Percentiles rank a stretch among this genome's conserved stretches.
These are phyloP conservation scores for Trichopria drosophilae DNA, from an alignment of 2,888 invertebrate genomes.

Conservation along the genomic window DNA sequence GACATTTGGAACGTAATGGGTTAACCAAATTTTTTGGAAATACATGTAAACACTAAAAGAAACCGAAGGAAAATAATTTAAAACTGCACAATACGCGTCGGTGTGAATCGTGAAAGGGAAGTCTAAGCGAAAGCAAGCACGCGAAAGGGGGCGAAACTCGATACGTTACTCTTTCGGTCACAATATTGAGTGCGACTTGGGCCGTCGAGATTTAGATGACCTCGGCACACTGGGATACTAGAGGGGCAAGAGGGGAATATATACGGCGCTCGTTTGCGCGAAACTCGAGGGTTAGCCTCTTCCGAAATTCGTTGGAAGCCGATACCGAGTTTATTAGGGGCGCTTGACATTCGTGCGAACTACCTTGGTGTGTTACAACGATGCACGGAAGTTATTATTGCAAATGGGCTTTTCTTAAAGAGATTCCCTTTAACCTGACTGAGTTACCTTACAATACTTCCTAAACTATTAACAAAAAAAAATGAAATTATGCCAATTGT, in stretches of 20 bases:
- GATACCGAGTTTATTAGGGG: slow-evolving; percentile 46
- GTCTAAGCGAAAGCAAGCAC: slow-evolving; percentile 29
- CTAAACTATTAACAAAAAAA: too few relatives aligned
- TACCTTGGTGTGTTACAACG: too few relatives aligned
- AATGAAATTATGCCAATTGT: too few relatives aligned
- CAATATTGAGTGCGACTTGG: slow-evolving; percentile 55
- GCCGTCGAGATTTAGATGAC: slow-evolving; percentile 51
- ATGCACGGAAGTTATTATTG: too few relatives aligned
- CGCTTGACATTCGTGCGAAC: slow-evolving; percentile 1
- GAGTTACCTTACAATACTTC: too few relatives aligned
- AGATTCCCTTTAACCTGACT: too few relatives aligned
- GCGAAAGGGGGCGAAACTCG: slow-evolving; percentile 42
- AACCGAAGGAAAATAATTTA: slow-evolving; percentile 11
- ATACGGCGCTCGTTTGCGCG: slow-evolving; percentile 38
- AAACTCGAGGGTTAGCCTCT: slow-evolving; percentile 41
- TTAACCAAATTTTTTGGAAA: slow-evolving; percentile 2
- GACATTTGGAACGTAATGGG: not conserved
- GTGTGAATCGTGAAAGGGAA: slow-evolving; percentile 1
- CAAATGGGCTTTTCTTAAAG: too few relatives aligned
- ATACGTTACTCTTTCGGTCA: slow-evolving; percentile 53
- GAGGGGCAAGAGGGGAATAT: slow-evolving; percentile 39
- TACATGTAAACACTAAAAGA: slow-evolving; percentile 21
- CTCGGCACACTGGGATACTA: slow-evolving; percentile 34
- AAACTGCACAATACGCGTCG: slow-evolving; percentile 9
- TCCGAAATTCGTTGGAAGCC: slow-evolving; percentile 49